A percentile compares a stretch with the other conserved stretches of the same genome.
Evolutionary conservation across 2,888 invertebrate species (phyloP).

Genomic region (Adela reaumurella): DNA sequence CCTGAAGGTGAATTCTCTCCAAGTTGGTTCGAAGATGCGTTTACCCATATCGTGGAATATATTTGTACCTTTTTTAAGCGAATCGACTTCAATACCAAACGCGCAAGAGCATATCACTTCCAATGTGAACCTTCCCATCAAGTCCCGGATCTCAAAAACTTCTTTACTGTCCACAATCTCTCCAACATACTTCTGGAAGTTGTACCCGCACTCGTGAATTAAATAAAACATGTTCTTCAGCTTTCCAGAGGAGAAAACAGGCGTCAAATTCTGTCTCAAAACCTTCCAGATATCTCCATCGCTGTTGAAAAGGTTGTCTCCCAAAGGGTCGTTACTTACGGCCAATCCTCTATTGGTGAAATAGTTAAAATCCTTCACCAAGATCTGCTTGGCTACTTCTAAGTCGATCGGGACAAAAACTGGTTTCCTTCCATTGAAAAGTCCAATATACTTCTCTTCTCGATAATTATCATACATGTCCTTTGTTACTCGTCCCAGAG

Average conservation of each 20-base stretch:
- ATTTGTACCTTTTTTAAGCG: background rate
- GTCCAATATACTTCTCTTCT: background rate
- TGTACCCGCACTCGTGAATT: constrained; percentile 14
- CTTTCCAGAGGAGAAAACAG: constrained; percentile 17
- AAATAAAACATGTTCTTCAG: constrained; percentile 18
- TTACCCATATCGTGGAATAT: background rate
- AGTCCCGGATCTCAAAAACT: background rate
- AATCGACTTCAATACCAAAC: constrained; percentile 2
- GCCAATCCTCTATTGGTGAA: constrained; percentile 19
- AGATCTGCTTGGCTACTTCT: constrained; percentile 18
- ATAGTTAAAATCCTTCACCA: constrained; percentile 20
- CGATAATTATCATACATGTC: background rate
- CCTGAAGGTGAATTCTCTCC: background rate
- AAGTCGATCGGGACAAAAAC: constrained; percentile 18
- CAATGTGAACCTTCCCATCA: background rate
- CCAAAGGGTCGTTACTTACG: constrained; percentile 17
- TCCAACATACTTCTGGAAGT: background rate
- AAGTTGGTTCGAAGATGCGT: background rate
- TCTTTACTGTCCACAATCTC: background rate
- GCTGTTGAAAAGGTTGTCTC: constrained; percentile 19
- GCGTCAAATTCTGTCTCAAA: constrained; percentile 17
- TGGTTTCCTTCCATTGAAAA: constrained; percentile 11
- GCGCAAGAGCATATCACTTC: constrained; percentile 1
- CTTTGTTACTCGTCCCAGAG: background rate
- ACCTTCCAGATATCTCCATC: constrained; percentile 17